Evolutionary conservation across 2,113 vertebrate species (phyloP), one percentile per base, ranked within the genome.

Genomic region (Salvelinus fontinalis): DNA sequence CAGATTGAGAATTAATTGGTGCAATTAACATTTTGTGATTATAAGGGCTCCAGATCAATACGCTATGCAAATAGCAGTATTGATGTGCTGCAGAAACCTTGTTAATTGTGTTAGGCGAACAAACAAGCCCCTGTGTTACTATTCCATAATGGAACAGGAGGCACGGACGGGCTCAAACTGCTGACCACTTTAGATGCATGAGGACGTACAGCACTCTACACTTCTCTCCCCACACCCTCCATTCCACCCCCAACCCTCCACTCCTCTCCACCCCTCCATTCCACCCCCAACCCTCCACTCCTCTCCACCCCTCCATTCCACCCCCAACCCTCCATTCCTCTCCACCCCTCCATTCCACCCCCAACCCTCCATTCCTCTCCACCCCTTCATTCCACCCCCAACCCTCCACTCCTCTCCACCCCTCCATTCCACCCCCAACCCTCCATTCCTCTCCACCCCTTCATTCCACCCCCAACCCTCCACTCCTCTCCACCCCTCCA

Each of bases 1-100:
- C 93, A 97, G 95, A 96, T 95, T 95, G 95, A 92, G 93, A 97
- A 97, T 97, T 98, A 98, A 98, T 98, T 98, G 95, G 94, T 94
- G 91, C 96, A 96, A 97, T 99, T 99, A 98, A 97, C 94, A 94
- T 97, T 97, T 96, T 95, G 95, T 92, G 90, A 93, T 96, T 96
- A 95, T 97, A 98, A 97, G 95, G 94, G 95, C 93, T 95, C 86
- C 81, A 88, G 95, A 96, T 98, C 96, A 93, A 99, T 99, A 96
- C 88, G 83, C 88, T 91, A 96, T 97, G 95, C 93, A 97, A 97
- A 95, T 95, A 90, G 80, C 89, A 87, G 84, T 94, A 96, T 95
- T 85, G 94, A 97, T 95, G 95, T 92, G 91, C 88, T 83, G 92
- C 89, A 92, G 92, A 94, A 93, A 90, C 85, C 92, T 92, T 93